phyloP scores from a whole-genome alignment of 1,140 invertebrate genomes.

The Drosophila prosaltans region DNA sequence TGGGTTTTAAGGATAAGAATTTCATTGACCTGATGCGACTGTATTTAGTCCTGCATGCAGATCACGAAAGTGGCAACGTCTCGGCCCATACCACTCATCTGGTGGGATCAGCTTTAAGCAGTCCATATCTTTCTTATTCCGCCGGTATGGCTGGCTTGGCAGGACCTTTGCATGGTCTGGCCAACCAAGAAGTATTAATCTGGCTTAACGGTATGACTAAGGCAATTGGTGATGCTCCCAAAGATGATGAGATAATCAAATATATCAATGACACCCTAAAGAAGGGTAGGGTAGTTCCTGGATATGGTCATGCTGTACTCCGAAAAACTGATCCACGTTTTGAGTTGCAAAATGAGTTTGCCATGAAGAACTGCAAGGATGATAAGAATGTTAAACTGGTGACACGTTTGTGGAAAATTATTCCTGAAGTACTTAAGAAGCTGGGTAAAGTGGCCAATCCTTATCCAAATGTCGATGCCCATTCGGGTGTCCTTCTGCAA shows the following conservation, averaged over 20 bases:
- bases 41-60: slow-evolving; percentile 97
- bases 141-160: slow-evolving; percentile 96
- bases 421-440: slow-evolving; percentile 94
- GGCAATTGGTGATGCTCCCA: slow-evolving; percentile 92
- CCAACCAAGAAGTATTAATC: slow-evolving; percentile 95
- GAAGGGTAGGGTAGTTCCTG: slow-evolving; percentile 92
- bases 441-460: slow-evolving; percentile 98
- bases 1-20: slow-evolving; percentile 92
- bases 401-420: slow-evolving; percentile 94
- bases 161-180: slow-evolving; percentile 96
- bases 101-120: slow-evolving; percentile 96
- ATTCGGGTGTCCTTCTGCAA: slow-evolving; percentile 96
- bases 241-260: slow-evolving; percentile 93
- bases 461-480: slow-evolving; percentile 99
- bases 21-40: slow-evolving; percentile 96
- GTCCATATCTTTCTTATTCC: slow-evolving; percentile 96
- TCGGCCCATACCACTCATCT: slow-evolving; percentile 96
- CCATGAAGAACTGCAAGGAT: slow-evolving; percentile 95
- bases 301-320: slow-evolving; percentile 97
- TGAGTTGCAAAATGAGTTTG: slow-evolving; percentile 96
- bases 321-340: slow-evolving; percentile 96
- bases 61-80: slow-evolving; percentile 98
- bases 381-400: slow-evolving; percentile 95
- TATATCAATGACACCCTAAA: slow-evolving; percentile 97
- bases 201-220: slow-evolving; percentile 91